Conservation (phyloP, 2,797 vertebrate species). For the Coregonus sp. region DNA sequence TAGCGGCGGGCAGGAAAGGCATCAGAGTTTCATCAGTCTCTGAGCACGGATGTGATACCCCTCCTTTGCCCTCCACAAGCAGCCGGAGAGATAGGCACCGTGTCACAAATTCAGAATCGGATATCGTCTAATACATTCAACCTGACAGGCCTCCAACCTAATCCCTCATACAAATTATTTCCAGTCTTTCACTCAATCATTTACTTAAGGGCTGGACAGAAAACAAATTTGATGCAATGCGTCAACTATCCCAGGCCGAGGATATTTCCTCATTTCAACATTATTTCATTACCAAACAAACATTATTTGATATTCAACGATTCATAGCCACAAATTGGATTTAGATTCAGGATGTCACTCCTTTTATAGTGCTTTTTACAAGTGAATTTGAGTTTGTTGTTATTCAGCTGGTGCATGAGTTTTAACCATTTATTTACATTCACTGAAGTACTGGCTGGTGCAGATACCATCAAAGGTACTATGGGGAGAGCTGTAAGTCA, state of each 20-base stretch:
- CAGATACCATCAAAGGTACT: background rate
- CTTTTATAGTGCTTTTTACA: background rate
- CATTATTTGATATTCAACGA: conserved; percentile 25
- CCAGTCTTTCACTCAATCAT: conserved; percentile 34
- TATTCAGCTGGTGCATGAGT: background rate
- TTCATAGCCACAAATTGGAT: conserved; percentile 6
- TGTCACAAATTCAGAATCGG: background rate
- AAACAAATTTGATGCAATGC: conserved; percentile 2
- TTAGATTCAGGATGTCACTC: conserved; percentile 17
- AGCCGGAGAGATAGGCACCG: conserved; percentile 7
- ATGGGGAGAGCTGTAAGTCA: background rate
- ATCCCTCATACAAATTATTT: background rate
- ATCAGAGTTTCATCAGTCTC: conserved; percentile 16
- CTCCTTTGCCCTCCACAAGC: conserved; percentile 1
- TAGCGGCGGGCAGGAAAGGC: conserved; percentile 8
- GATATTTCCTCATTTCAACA: conserved; percentile 23
- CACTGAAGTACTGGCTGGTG: background rate
- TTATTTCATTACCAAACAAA: conserved; percentile 27
- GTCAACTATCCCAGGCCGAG: conserved; percentile 45
- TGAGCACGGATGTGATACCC: conserved; percentile 18
- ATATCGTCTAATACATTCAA: conserved; percentile 13
- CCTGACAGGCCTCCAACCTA: background rate
- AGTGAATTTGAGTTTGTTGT: conserved; percentile 16
- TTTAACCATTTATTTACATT: background rate
- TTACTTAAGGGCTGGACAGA: conserved; percentile 1